Evolutionary conservation across 2,888 invertebrate species (phyloP).

Genomic region (Petrolisthes manimaculis): DNA sequence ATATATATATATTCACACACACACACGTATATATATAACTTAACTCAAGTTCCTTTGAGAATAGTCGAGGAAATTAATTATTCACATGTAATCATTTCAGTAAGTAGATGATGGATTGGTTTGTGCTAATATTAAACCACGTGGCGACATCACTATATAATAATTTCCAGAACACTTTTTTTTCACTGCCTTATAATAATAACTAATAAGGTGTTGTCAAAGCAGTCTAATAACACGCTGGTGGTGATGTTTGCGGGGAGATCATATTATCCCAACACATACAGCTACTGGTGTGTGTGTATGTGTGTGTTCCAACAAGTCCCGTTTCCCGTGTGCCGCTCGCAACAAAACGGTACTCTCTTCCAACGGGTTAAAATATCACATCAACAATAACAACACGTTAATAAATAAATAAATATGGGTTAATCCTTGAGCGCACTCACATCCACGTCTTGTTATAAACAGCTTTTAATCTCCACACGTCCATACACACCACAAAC

Average conservation of each 20-base stretch:
- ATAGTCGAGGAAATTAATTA: too few relatives aligned
- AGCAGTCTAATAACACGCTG: too few relatives aligned
- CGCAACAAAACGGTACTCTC: slow-evolving; percentile 47
- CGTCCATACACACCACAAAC: neutral
- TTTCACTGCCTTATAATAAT: too few relatives aligned
- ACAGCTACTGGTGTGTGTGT: slow-evolving; percentile 20
- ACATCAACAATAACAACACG: neutral
- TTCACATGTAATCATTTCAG: too few relatives aligned
- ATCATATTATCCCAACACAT: slow-evolving; percentile 39
- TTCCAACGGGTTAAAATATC: slow-evolving; percentile 20
- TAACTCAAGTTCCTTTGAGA: too few relatives aligned
- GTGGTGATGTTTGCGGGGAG: neutral
- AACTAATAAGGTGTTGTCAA: neutral
- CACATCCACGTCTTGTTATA: neutral
- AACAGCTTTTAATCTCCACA: neutral
- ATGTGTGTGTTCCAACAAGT: slow-evolving; percentile 13
- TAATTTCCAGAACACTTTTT: neutral
- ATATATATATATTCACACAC: too few relatives aligned
- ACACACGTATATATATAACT: too few relatives aligned
- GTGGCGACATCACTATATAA: neutral
- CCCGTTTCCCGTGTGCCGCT: slow-evolving; percentile 38
- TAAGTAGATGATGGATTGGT: neutral
- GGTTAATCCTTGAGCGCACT: slow-evolving; percentile 3
- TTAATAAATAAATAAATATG: slow-evolving; percentile 22
- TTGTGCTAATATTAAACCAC: neutral